These are phyloP conservation scores for Pseudorectes ferrugineus DNA, from an alignment of 2,113 vertebrate genomes.

Conservation along the genomic window DNA sequence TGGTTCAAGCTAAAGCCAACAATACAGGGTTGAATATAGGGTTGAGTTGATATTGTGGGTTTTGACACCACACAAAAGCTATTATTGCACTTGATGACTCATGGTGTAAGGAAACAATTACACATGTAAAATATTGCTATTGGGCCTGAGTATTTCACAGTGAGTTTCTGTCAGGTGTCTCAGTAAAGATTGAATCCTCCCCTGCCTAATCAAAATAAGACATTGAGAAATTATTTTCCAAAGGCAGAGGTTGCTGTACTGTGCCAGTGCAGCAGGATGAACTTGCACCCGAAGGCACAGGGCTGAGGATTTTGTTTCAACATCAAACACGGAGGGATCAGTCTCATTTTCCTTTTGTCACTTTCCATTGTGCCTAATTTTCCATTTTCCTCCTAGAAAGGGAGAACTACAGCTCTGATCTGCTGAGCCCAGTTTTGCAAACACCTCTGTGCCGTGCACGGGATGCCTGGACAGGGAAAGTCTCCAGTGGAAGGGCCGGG, in stretches of 20 bases:
- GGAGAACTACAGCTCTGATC: not conserved
- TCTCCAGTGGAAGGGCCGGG: not conserved
- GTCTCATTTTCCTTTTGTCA: not conserved
- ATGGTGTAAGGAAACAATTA: not conserved
- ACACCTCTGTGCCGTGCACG: fast-evolving
- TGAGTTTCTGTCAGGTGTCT: not conserved
- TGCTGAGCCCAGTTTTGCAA: not conserved
- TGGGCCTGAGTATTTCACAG: not conserved
- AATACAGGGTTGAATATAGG: not conserved
- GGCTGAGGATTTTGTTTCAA: not conserved
- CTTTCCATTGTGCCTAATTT: no score
- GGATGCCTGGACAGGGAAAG: not conserved
- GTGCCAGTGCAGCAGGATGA: not conserved
- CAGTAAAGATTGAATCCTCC: not conserved
- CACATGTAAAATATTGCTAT: not conserved
- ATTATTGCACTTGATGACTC: not conserved
- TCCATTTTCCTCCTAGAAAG: not conserved
- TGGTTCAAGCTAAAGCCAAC: not conserved
- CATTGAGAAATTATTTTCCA: constrained; percentile 1
- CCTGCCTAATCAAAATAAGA: not conserved
- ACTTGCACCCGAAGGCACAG: not conserved
- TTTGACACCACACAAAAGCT: not conserved
- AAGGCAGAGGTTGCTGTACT: not conserved
- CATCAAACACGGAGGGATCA: constrained; percentile 18
- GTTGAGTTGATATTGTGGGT: not conserved